Evolutionary conservation across 2,113 vertebrate genomes (phyloP).

Genomic region (Ceuthmochares aereus): DNA sequence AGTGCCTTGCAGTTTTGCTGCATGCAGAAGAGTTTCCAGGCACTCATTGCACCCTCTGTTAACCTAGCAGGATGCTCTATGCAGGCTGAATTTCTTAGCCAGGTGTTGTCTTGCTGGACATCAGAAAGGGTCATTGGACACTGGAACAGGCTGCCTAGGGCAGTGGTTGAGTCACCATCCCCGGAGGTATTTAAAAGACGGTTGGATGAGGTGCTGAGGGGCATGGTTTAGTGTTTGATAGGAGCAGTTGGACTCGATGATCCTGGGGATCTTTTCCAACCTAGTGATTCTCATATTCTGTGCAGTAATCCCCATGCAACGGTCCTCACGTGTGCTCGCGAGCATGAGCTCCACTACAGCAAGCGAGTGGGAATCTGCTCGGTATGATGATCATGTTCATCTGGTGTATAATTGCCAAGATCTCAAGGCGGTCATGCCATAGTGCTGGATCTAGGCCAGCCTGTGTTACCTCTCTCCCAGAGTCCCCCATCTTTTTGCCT

Average conservation of each 20-base stretch:
- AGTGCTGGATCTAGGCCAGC: not conserved
- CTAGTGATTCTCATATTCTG: no score
- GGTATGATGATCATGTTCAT: not conserved
- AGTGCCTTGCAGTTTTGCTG: not conserved
- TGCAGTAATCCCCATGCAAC: not conserved
- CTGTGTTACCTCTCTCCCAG: not conserved
- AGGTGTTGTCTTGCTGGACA: not conserved
- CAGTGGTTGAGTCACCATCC: no score
- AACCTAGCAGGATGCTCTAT: not conserved
- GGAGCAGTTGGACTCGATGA: no score
- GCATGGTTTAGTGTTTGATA: no score
- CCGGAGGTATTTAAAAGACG: no score
- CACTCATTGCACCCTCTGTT: not conserved
- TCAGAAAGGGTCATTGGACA: no score
- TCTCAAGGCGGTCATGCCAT: not conserved
- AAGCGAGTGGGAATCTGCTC: not conserved
- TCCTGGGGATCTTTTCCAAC: no score
- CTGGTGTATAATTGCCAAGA: not conserved
- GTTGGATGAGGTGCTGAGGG: no score
- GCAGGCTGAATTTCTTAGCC: not conserved
- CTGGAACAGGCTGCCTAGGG: no score
- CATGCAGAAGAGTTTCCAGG: not conserved
- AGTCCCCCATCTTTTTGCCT: not conserved
- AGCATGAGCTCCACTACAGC: not conserved
- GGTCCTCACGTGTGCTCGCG: rapidly evolving